phyloP scores from a whole-genome alignment of 2,113 vertebrate genomes.

The Phoenicopterus ruber region DNA sequence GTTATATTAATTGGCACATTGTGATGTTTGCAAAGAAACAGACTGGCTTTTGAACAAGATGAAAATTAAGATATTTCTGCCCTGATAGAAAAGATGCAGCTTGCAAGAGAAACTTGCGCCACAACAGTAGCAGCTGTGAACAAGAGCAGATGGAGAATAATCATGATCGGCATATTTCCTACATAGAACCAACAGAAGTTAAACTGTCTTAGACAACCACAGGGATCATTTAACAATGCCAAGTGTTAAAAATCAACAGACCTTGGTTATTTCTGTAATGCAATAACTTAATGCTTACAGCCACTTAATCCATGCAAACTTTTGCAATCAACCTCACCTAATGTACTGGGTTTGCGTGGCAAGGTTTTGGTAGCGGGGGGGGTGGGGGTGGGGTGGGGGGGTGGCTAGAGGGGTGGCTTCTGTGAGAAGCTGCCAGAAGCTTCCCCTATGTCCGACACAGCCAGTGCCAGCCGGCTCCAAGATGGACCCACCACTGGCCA shows the following conservation, averaged over 20 bases:
- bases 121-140: neutral
- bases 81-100: neutral
- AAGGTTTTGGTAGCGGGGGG: too few relatives aligned
- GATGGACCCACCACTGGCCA: too few relatives aligned
- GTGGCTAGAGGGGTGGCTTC: too few relatives aligned
- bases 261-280: neutral
- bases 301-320: neutral
- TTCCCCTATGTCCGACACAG: too few relatives aligned
- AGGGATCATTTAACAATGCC: neutral
- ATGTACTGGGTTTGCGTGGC: too few relatives aligned
- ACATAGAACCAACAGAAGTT: neutral
- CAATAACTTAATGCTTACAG: neutral
- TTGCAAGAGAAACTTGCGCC: neutral
- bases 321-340: neutral
- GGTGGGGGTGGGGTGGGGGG: too few relatives aligned
- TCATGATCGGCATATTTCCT: neutral
- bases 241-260: neutral
- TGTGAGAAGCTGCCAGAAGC: too few relatives aligned
- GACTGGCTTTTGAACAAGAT: neutral
- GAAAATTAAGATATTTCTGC: neutral
- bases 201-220: neutral
- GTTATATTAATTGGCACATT: neutral
- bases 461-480: too few relatives aligned
- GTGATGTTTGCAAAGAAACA: neutral
- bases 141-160: neutral